Percentiles rank a stretch among this genome's conserved stretches.
These are phyloP conservation scores for Varanus komodoensis DNA, from an alignment of 2,113 vertebrate species.

Conservation along the genomic window DNA sequence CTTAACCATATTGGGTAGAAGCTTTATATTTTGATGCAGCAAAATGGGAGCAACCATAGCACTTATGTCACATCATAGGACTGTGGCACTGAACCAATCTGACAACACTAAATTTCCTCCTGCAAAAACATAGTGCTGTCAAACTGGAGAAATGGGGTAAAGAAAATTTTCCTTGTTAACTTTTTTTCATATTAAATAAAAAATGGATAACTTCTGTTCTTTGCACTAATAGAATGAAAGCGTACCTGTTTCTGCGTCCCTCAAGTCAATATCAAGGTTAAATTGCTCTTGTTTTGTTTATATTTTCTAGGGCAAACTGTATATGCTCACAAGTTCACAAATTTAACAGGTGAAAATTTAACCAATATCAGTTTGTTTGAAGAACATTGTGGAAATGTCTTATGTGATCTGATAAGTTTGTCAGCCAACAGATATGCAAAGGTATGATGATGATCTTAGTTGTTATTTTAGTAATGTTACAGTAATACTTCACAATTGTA, in stretches of 20 bases:
- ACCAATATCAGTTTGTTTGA: constrained; percentile 92
- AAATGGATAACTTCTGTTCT: neutral
- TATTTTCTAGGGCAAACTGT: constrained; percentile 88
- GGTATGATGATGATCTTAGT: constrained; percentile 78
- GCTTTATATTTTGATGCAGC: neutral
- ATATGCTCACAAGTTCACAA: constrained; percentile 90
- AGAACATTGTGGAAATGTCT: constrained; percentile 87
- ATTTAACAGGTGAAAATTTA: constrained; percentile 90
- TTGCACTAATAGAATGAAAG: neutral
- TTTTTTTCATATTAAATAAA: neutral
- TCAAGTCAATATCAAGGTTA: constrained; percentile 37
- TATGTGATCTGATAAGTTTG: constrained; percentile 88
- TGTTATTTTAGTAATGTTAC: constrained; percentile 9
- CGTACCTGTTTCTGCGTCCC: neutral
- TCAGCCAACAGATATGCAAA: constrained; percentile 90
- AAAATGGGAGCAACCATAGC: neutral
- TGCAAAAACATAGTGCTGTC: neutral
- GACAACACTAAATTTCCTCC: neutral
- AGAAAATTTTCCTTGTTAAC: neutral
- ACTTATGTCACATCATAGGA: neutral
- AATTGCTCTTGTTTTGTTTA: constrained; percentile 49
- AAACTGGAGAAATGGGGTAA: neutral
- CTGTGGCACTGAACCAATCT: neutral
- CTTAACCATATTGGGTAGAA: neutral
- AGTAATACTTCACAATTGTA: neutral